Evolutionary conservation across 2,888 invertebrate genomes (phyloP).

Genomic region (Eumerus sabulonum): DNA sequence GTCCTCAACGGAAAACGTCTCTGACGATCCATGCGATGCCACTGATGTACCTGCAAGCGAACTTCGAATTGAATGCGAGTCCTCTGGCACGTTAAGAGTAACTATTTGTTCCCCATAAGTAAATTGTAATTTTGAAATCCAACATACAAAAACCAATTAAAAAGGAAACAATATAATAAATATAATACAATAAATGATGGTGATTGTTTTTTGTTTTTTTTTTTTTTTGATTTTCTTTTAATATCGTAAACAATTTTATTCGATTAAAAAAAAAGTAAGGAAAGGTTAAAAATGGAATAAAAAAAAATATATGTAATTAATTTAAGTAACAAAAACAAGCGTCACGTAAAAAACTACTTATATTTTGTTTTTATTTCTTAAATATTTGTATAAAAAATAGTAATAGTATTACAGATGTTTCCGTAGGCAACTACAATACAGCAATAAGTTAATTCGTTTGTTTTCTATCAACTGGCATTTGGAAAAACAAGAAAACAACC

Average conservation of each 20-base stretch:
- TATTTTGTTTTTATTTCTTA: conserved; percentile 31
- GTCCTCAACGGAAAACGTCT: conserved; percentile 78
- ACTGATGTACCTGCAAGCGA: conserved; percentile 79
- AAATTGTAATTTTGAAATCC: conserved; percentile 60
- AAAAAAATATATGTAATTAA: conserved; percentile 14
- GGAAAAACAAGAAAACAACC: conserved; percentile 28
- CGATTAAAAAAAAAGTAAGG: not conserved
- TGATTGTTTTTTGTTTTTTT: not conserved
- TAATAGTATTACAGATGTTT: conserved; percentile 46
- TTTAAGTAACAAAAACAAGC: conserved; percentile 39
- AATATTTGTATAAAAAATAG: conserved; percentile 37
- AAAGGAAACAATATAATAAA: conserved; percentile 48
- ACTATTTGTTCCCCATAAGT: conserved; percentile 70
- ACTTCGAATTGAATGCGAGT: conserved; percentile 78
- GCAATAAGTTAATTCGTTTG: conserved; percentile 39
- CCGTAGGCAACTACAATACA: conserved; percentile 43
- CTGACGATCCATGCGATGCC: conserved; percentile 78
- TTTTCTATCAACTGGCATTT: conserved; percentile 26
- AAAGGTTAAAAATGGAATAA: conserved; percentile 15
- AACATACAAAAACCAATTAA: conserved; percentile 52
- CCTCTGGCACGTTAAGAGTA: conserved; percentile 78
- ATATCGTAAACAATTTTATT: not conserved
- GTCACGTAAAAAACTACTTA: conserved; percentile 38
- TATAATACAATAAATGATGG: conserved; percentile 31
- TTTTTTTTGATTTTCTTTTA: conserved; percentile 9